phyloP scores from a whole-genome alignment of 1,140 invertebrate species.

The Drosophila takahashii region DNA sequence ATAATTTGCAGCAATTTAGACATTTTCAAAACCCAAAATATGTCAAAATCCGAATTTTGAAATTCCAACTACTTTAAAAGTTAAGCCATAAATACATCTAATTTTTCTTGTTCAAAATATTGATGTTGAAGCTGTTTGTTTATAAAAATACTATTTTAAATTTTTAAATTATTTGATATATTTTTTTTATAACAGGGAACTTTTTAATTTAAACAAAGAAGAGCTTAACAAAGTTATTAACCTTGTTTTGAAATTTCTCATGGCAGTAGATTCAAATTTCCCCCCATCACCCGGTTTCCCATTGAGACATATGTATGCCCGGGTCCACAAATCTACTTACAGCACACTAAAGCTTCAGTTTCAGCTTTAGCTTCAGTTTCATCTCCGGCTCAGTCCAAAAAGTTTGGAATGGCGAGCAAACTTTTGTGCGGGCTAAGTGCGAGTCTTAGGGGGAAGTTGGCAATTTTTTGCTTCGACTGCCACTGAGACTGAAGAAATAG shows the following conservation, averaged over 20 bases:
- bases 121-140: no score
- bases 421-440: slow-evolving; percentile 68
- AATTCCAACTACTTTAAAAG: no score
- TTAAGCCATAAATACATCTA: no score
- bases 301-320: slow-evolving; percentile 65
- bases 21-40: no score
- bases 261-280: neutral
- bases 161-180: no score
- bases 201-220: no score
- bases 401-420: slow-evolving; percentile 49
- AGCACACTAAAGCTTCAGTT: slow-evolving; percentile 22
- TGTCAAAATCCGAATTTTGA: no score
- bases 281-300: slow-evolving; percentile 2
- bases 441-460: slow-evolving; percentile 66
- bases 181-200: no score
- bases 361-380: slow-evolving; percentile 29
- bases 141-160: no score
- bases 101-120: no score
- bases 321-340: slow-evolving; percentile 69
- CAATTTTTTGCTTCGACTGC: slow-evolving; percentile 60
- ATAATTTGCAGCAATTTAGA: no score
- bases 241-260: slow-evolving; percentile 45
- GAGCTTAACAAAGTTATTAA: slow-evolving; percentile 38
- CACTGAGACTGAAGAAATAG: slow-evolving; percentile 49
- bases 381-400: slow-evolving; percentile 56